phyloP scores from a whole-genome alignment of 2,797 vertebrate species.

The Poeciliopsis paucimaculata region DNA sequence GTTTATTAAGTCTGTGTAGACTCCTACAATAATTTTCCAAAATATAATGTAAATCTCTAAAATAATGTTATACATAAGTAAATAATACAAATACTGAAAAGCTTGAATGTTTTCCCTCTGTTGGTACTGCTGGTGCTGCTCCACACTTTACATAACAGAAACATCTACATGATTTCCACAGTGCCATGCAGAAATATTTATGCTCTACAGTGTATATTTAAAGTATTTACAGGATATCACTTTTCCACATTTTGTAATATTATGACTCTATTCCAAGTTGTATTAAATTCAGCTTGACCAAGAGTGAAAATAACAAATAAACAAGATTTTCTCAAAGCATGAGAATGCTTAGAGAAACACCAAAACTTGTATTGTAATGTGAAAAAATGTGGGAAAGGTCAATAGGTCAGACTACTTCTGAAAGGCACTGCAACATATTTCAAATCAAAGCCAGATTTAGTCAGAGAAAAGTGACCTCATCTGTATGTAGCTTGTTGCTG shows the following conservation, averaged over 20 bases:
- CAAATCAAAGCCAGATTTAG: neutral
- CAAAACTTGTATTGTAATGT: neutral
- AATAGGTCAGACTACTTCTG: neutral
- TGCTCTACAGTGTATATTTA: no score
- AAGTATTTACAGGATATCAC: no score
- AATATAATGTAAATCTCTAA: neutral
- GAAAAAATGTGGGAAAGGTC: neutral
- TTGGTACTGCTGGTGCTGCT: neutral
- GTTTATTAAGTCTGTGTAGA: neutral
- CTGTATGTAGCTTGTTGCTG: constrained; percentile 45
- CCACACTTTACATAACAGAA: neutral
- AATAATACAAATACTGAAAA: neutral
- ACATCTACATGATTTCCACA: neutral
- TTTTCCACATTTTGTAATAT: no score
- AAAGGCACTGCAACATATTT: neutral
- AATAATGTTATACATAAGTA: neutral
- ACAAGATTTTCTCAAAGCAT: neutral
- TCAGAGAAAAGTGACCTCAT: neutral
- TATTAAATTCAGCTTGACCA: neutral
- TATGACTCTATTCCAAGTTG: no score
- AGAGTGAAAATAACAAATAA: neutral
- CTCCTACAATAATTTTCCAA: neutral
- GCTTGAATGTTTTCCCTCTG: neutral
- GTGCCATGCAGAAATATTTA: no score
- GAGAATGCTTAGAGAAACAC: neutral